phyloP scores from a whole-genome alignment of 2,888 invertebrate genomes.

The Cryptops parisi region DNA sequence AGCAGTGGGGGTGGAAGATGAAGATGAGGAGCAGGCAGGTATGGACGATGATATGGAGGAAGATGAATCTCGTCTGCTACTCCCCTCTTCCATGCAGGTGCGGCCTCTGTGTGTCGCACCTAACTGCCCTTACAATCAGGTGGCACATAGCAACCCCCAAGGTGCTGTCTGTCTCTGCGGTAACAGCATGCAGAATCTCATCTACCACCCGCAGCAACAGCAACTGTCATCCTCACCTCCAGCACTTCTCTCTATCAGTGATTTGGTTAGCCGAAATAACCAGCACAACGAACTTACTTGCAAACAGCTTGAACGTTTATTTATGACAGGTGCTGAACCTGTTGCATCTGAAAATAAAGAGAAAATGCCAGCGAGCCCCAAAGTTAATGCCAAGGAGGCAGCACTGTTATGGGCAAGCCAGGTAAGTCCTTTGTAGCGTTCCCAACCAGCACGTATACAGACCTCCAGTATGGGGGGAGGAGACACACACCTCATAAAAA shows the following conservation, averaged over 20 bases:
- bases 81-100: conserved; percentile 3
- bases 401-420: neutral
- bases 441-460: neutral
- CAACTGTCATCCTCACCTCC: neutral
- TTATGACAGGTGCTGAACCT: neutral
- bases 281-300: neutral
- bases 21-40: neutral
- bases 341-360: neutral
- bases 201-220: neutral
- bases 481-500: no score
- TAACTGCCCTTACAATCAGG: conserved; percentile 14
- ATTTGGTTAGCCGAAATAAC: neutral
- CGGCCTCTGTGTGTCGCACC: neutral
- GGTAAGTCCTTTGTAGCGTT: neutral
- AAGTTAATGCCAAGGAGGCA: neutral
- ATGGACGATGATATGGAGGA: conserved; percentile 20
- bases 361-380: neutral
- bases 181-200: conserved; percentile 6
- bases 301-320: neutral
- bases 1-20: conserved; percentile 25
- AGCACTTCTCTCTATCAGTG: neutral
- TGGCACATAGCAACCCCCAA: conserved; percentile 11
- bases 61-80: conserved; percentile 17
- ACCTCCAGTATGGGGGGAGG: no score
- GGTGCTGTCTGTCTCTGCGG: conserved; percentile 13